phyloP scores from a whole-genome alignment of 2,888 invertebrate species.

The Leptinotarsa peninsularis region DNA sequence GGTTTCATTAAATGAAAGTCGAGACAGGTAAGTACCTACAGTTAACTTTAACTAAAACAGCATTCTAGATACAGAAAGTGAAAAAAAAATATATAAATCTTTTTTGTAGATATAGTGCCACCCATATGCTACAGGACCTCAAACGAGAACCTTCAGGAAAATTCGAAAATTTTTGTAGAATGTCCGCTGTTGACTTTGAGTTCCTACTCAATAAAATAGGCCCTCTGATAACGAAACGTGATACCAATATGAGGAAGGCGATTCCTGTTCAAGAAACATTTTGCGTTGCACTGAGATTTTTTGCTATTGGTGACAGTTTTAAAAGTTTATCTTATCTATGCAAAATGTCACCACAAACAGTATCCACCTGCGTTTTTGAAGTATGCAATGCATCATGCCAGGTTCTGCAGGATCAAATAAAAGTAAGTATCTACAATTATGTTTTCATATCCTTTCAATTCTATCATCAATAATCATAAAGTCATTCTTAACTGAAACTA shows the following conservation, averaged over 20 bases:
- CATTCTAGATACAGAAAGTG: slow-evolving; percentile 20
- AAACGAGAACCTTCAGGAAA: slow-evolving; percentile 41
- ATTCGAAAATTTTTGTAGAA: slow-evolving; percentile 46
- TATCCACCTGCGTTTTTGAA: slow-evolving; percentile 37
- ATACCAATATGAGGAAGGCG: slow-evolving; percentile 45
- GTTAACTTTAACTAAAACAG: neutral
- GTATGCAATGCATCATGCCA: slow-evolving; percentile 41
- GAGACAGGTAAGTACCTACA: slow-evolving; percentile 18
- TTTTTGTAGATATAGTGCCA: slow-evolving; percentile 26
- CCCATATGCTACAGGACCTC: slow-evolving; percentile 34
- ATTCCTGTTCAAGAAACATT: too few species aligned
- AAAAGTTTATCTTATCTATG: slow-evolving; percentile 48
- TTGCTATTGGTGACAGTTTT: slow-evolving; percentile 47
- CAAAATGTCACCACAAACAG: slow-evolving; percentile 41
- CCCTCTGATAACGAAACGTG: slow-evolving; percentile 33
- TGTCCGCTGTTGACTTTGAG: slow-evolving; percentile 45
- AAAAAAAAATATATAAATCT: slow-evolving; percentile 24
- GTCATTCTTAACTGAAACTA: too few species aligned
- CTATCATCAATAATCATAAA: neutral
- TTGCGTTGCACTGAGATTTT: slow-evolving; percentile 40
- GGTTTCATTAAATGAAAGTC: slow-evolving; percentile 10
- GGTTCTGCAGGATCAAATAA: slow-evolving; percentile 42
- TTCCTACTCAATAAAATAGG: slow-evolving; percentile 30
- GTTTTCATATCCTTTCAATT: slow-evolving; percentile 1
- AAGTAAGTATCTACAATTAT: slow-evolving; percentile 35